Evolutionary conservation across 2,113 vertebrate species (phyloP).

Genomic region (Oreochromis niloticus): DNA sequence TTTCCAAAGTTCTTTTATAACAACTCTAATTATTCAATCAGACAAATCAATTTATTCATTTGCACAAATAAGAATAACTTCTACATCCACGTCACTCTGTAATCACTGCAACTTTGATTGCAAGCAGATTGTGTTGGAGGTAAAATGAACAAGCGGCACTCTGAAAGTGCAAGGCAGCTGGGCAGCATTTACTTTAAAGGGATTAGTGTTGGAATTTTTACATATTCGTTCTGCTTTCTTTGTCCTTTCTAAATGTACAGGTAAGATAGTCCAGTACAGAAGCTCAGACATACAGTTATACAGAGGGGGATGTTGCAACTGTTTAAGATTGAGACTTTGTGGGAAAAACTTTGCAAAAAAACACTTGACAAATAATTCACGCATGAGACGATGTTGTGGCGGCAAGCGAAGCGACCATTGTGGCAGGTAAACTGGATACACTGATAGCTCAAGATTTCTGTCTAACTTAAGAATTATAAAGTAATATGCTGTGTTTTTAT

Average conservation of each 20-base stretch:
- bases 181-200: background rate
- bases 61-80: background rate
- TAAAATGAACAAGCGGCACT: background rate
- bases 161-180: background rate
- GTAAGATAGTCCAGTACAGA: background rate
- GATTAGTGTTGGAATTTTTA: background rate
- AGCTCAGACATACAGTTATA: background rate
- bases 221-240: background rate
- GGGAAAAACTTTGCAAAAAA: too few relatives aligned
- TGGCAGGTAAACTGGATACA: too few relatives aligned
- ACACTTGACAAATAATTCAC: too few relatives aligned
- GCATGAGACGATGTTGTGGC: too few relatives aligned
- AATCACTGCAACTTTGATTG: background rate
- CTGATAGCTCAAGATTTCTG: background rate
- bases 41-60: background rate
- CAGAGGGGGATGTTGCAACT: background rate
- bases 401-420: too few relatives aligned
- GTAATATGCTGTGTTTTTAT: background rate
- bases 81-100: background rate
- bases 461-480: background rate
- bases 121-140: background rate
- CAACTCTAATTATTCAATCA: background rate
- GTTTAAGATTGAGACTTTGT: background rate
- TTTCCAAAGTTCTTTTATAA: background rate
- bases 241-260: background rate